Evolutionary conservation across 2,113 vertebrate genomes (phyloP).

Genomic region (Clupea harengus): DNA sequence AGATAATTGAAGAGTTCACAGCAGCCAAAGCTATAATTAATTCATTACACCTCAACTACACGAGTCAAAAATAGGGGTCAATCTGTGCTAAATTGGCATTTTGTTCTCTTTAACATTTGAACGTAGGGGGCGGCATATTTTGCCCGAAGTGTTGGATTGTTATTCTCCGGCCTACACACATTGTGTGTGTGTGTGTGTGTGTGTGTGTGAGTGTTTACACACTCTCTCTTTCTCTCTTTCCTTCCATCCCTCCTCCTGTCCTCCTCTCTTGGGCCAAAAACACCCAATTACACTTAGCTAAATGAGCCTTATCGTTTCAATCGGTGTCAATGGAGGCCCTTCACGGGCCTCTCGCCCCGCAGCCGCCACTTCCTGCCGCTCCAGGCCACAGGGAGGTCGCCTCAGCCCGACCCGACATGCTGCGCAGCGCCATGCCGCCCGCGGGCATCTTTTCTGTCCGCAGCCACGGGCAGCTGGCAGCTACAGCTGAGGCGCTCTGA

Average conservation of each 20-base stretch:
- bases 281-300: conserved; percentile 41
- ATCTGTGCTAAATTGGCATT: too few relatives aligned
- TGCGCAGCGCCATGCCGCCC: neutral
- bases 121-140: too few relatives aligned
- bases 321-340: conserved; percentile 42
- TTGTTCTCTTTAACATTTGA: too few relatives aligned
- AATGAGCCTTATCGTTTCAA: conserved; percentile 39
- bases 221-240: neutral
- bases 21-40: too few relatives aligned
- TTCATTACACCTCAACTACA: too few relatives aligned
- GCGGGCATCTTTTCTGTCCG: neutral
- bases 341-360: conserved; percentile 34
- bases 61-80: too few relatives aligned
- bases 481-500: conserved; percentile 14
- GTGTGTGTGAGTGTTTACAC: neutral
- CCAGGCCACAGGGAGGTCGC: conserved; percentile 5
- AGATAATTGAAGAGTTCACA: too few relatives aligned
- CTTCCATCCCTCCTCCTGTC: neutral
- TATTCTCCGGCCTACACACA: neutral
- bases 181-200: neutral
- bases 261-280: neutral
- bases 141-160: too few relatives aligned
- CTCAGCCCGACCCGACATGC: neutral
- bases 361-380: conserved; percentile 33
- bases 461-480: neutral